Conservation (phyloP, 2,797 vertebrate genomes). For the Eidolon dupreanum region DNA sequence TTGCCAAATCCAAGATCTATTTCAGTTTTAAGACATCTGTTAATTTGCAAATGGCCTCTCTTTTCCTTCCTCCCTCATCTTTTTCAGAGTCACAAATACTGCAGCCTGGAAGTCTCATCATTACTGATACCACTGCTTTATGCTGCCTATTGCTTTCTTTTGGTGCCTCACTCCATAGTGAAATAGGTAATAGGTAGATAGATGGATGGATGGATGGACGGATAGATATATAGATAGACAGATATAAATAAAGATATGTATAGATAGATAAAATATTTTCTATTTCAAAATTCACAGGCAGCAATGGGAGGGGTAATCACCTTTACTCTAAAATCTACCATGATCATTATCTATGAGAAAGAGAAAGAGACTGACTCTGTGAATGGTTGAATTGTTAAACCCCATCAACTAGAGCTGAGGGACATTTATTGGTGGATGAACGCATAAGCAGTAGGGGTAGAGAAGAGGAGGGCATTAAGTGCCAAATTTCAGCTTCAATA, state of each 20-base stretch:
- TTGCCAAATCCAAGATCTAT: conserved; percentile 38
- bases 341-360: neutral
- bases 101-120: neutral
- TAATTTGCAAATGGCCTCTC: conserved; percentile 15
- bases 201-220: neutral
- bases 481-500: neutral
- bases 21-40: conserved; percentile 47
- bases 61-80: neutral
- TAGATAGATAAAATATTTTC: neutral
- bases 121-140: neutral
- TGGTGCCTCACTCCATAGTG: neutral
- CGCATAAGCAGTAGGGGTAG: neutral
- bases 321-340: neutral
- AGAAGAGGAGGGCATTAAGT: neutral
- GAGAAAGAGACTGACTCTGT: neutral
- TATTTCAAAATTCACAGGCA: neutral
- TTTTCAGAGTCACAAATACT: neutral
- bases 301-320: neutral
- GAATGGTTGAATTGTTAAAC: neutral
- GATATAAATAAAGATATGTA: neutral
- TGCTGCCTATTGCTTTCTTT: neutral
- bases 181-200: neutral
- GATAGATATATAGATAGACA: neutral
- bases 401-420: neutral
- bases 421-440: neutral